These are phyloP conservation scores for Turritopsis dohrnii DNA, from an alignment of 30 jellyfish, hydroid and myxozoan species.

Conservation along the genomic window DNA sequence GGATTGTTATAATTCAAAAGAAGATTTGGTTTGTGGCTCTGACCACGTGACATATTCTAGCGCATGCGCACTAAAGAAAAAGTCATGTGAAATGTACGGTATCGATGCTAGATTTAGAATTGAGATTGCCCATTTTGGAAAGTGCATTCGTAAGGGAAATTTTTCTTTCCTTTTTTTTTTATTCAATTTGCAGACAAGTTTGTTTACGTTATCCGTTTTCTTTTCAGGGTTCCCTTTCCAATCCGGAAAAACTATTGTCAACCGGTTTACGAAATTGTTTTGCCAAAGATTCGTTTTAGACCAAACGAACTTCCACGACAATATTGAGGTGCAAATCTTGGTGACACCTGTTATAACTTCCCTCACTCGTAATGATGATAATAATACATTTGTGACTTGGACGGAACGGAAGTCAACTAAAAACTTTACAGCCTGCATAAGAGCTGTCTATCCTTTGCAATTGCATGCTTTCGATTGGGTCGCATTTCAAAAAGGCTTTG, in stretches of 20 bases:
- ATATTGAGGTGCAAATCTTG: background rate
- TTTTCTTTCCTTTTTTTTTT: too few relatives aligned
- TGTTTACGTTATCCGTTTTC: background rate
- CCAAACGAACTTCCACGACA: background rate
- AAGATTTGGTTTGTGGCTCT: slow-evolving; percentile 22
- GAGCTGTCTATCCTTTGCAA: background rate
- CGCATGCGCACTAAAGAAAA: slow-evolving; percentile 6
- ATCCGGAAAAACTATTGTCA: background rate
- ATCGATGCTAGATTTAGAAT: background rate
- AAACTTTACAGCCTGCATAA: background rate
- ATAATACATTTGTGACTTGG: background rate
- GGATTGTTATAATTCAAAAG: background rate
- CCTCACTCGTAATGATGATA: background rate
- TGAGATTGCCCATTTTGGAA: slow-evolving; percentile 21
- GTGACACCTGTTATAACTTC: background rate
- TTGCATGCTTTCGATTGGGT: background rate
- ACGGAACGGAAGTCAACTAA: background rate
- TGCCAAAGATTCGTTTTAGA: background rate
- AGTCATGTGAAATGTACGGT: slow-evolving; percentile 7
- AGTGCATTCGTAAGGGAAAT: slow-evolving; percentile 22
- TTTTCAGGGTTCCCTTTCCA: slow-evolving; percentile 5
- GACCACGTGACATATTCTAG: slow-evolving; percentile 7
- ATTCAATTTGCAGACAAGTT: background rate
- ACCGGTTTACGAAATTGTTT: background rate
- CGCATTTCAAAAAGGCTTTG: background rate